phyloP scores from a whole-genome alignment of 1,140 invertebrate species.

The Galendromus occidentalis region DNA sequence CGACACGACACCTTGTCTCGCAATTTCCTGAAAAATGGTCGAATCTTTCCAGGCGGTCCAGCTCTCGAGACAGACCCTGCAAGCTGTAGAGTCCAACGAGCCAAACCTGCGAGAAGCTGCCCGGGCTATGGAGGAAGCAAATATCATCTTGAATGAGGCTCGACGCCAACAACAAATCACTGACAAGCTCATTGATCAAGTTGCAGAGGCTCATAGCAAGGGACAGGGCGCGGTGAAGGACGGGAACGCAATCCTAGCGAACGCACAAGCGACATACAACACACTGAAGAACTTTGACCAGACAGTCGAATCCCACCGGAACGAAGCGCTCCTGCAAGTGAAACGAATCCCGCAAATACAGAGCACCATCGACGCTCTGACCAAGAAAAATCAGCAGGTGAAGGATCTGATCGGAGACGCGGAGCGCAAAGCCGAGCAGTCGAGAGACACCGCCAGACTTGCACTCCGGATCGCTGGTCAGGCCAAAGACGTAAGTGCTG shows the following conservation, averaged over 20 bases:
- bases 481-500: not conserved
- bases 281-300: constrained; percentile 51
- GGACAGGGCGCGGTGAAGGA: constrained; percentile 55
- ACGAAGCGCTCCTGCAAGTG: constrained; percentile 41
- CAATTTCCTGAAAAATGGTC: too few species aligned
- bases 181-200: constrained; percentile 42
- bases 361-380: constrained; percentile 40
- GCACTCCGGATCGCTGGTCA: constrained; percentile 41
- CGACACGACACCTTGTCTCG: too few species aligned
- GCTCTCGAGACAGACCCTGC: not conserved
- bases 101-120: not conserved
- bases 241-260: constrained; percentile 51
- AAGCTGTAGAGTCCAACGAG: not conserved
- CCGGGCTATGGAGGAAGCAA: not conserved
- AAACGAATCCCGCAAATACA: constrained; percentile 31
- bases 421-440: constrained; percentile 48
- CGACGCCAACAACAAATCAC: constrained; percentile 37
- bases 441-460: constrained; percentile 47
- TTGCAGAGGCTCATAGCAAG: constrained; percentile 42
- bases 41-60: not conserved
- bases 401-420: constrained; percentile 41
- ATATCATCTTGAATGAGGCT: constrained; percentile 29
- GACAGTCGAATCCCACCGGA: constrained; percentile 28
- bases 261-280: constrained; percentile 47
- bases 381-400: constrained; percentile 35